Evolutionary conservation across 2,797 vertebrate species (phyloP), one percentile per base, ranked within the genome.

Genomic region (Otolemur crassicaudatus): DNA sequence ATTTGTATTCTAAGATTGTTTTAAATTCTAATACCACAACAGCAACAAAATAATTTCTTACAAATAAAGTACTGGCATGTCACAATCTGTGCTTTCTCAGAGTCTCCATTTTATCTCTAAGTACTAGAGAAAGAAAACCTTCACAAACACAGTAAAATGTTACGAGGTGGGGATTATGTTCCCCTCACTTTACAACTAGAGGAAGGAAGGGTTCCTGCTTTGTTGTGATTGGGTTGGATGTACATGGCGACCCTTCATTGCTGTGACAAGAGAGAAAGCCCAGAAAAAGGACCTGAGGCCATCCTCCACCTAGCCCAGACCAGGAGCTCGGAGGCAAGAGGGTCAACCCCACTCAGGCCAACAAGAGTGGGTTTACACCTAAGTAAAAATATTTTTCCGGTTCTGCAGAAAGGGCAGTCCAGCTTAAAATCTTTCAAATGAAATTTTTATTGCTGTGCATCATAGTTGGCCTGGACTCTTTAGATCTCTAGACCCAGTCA

Each of bases 11-110:
- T 60, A 79, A 69, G 8, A 65, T 27, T 37, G 20, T 90, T 96
- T 88, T 34, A 90, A 90, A 96, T 83, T 70, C 65, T 77, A 83
- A 85, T 81, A 22, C 56, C 67, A 73, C 84, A 84, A 67, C 2
- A 49, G 61, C 58, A 95, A 88, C 23, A 96, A 75, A 81, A 94
- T 34, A 79, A 84, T 49, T 65, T 91, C 56, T 88, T 49, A 91
- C 67, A 92, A 84, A 79, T 73, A 87, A 93, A 86, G 60, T 34
- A 86, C 90, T 58, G 25, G n/a, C 63, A 60, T 40, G 49, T 87
- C 58, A 85, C 63, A n/a, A 58, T 85, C 19, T 85, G 77, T 65
- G 61, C 37, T 90, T 97, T 83, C 43, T 69, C 11, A 27, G 29
- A 49, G 43, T 37, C 83, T 89, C 79, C 76, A 9, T 58, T 65